Evolutionary conservation across 2,797 vertebrate genomes (phyloP), one percentile per base, ranked within the genome.

Genomic region (Melanotaenia pygmaea): DNA sequence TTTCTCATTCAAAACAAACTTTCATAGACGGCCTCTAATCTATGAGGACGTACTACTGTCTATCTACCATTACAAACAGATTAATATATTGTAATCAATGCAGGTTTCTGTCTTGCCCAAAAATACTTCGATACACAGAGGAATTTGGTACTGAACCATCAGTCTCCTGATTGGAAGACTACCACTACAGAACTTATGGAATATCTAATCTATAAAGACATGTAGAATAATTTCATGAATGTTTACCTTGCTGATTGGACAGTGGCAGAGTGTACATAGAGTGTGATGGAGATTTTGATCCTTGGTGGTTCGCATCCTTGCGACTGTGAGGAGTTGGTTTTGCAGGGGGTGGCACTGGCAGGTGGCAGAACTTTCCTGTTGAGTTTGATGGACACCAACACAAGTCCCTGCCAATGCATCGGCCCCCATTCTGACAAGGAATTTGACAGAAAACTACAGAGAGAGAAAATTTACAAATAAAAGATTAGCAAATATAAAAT

Each of bases 331-430:
- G 67, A 34, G 74, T 79, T 47, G 93, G 91, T 71, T 87, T 94
- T 83, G 91, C 88, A 4, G 88, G 89, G 87, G 89, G 83, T 0
- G 90, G 95, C 37, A 62, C 76, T 0, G 96, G 95, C 77, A 99
- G 89, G 80, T 99, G 97, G 82, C 97, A 99, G 88, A 99, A 99
- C 90, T 98, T 98, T 53, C 97, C 97, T 0, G 97, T 98, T 63
- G 97, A 96, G 88, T 98, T 98, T 71, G 96, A 93, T 0, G 97
- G 97, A 85, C 97, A 99, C 96, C 95, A 96, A 89, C 97, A 99
- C 66, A 95, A 91, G 0, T 99, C 95, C 74, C 97, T 94, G 72
- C 97, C 97, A 5, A 97, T 94, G 13, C 97, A 98, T 51, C 95
- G 95, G 32, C 97, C 97, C 67, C 97, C 97, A 0, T 95, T 98